Conservation (phyloP, 2,797 vertebrate species). For the Sebastes iracundus region DNA sequence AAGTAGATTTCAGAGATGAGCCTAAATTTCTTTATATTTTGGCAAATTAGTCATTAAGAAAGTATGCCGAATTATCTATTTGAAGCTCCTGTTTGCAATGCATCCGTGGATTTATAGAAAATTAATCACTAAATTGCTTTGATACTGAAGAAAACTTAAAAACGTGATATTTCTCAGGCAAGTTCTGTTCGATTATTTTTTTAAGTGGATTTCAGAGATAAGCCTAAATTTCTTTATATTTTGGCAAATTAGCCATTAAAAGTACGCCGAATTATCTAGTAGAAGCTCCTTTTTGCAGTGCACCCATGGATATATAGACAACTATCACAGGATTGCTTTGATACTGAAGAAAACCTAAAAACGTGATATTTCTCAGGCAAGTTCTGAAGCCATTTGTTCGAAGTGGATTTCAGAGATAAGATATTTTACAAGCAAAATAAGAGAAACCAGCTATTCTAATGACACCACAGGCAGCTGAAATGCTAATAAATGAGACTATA, state of each 20-base stretch:
- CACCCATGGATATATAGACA: neutral
- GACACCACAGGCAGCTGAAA: neutral
- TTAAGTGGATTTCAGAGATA: too few species aligned
- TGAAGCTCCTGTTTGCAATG: too few species aligned
- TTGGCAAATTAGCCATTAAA: neutral
- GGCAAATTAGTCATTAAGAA: too few species aligned
- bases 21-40: too few species aligned
- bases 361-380: neutral
- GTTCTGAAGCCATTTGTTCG: neutral
- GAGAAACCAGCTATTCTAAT: neutral
- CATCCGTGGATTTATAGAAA: accelerated
- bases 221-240: neutral
- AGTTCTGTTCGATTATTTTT: too few species aligned
- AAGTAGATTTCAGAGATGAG: too few species aligned
- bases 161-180: too few species aligned
- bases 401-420: neutral
- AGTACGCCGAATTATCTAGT: neutral
- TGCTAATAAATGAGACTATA: neutral
- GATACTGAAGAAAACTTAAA: too few species aligned
- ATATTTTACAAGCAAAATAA: neutral
- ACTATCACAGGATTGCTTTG: neutral
- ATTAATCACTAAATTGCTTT: too few species aligned
- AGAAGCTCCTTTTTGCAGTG: accelerated
- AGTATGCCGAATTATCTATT: too few species aligned
- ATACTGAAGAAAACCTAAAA: neutral